Conservation (phyloP, 2,797 vertebrate genomes). For the Spondyliosoma cantharus region DNA sequence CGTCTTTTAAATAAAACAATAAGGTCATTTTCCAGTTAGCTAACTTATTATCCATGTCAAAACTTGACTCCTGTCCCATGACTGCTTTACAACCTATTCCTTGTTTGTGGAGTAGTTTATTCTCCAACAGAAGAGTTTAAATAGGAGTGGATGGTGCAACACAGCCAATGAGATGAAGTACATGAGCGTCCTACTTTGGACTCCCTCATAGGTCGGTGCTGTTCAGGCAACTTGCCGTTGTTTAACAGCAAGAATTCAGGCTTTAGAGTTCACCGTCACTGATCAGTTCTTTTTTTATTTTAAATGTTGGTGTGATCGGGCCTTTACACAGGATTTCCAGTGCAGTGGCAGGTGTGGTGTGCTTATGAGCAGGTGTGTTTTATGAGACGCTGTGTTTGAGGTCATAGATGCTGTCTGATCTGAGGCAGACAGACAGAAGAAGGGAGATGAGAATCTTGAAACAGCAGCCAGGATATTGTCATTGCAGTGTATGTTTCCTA, state of each 20-base stretch:
- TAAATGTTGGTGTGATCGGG: conserved; percentile 6
- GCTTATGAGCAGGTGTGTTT: conserved; percentile 39
- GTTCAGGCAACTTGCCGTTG: neutral
- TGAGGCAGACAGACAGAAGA: conserved; percentile 7
- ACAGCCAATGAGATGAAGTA: neutral
- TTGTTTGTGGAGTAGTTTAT: neutral
- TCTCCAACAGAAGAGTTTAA: neutral
- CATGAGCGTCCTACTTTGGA: neutral
- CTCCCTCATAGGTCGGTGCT: neutral
- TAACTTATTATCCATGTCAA: neutral
- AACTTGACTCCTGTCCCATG: neutral
- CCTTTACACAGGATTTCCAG: neutral
- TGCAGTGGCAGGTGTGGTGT: neutral
- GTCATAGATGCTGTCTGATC: conserved; percentile 33
- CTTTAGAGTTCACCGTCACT: neutral
- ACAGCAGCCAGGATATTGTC: conserved; percentile 39
- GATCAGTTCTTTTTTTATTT: neutral
- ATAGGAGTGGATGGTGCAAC: neutral
- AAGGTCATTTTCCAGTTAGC: neutral
- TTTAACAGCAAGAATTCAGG: neutral
- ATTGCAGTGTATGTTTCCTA: conserved; percentile 48
- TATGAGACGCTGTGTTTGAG: conserved; percentile 27
- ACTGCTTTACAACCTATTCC: neutral
- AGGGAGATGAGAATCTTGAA: neutral
- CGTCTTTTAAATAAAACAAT: neutral